A percentile compares a stretch with the other conserved stretches of the same genome.
These are phyloP conservation scores for Selene dorsalis DNA, from an alignment of 2,797 vertebrate genomes.

Conservation along the genomic window DNA sequence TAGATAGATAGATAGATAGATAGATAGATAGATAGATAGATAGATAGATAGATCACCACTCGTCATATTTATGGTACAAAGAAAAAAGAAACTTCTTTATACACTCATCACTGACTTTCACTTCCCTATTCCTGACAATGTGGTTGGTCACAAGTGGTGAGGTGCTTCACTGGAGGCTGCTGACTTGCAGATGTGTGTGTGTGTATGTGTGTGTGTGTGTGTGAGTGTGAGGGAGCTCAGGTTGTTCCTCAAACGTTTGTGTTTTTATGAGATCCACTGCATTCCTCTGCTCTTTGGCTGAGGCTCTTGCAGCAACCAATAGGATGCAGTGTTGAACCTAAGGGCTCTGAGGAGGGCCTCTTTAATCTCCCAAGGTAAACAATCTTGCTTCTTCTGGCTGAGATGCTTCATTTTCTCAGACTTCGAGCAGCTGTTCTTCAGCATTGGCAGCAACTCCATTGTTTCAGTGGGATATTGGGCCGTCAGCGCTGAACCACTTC, in stretches of 20 bases:
- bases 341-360: slow-evolving; percentile 65
- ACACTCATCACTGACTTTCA: slow-evolving; percentile 62
- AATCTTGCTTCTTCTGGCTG: slow-evolving; percentile 45
- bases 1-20: not conserved
- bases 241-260: slow-evolving; percentile 73
- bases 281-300: slow-evolving; percentile 70
- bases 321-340: slow-evolving; percentile 64
- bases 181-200: slow-evolving; percentile 57
- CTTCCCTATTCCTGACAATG: slow-evolving; percentile 68
- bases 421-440: slow-evolving; percentile 14
- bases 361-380: slow-evolving; percentile 81
- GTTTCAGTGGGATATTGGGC: not conserved
- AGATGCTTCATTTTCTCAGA: slow-evolving; percentile 46
- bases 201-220: slow-evolving; percentile 46
- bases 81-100: not conserved
- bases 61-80: slow-evolving; percentile 1
- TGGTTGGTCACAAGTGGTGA: slow-evolving; percentile 59
- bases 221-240: slow-evolving; percentile 37
- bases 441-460: not conserved
- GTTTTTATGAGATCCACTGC: slow-evolving; percentile 75
- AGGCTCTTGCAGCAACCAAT: slow-evolving; percentile 62
- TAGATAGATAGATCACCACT: not conserved
- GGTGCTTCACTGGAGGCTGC: slow-evolving; percentile 63
- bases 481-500: not conserved
- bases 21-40: slow-evolving; percentile 4